Conservation (phyloP, 1,140 invertebrate species). For the Propsilocerus akamusi region DNA sequence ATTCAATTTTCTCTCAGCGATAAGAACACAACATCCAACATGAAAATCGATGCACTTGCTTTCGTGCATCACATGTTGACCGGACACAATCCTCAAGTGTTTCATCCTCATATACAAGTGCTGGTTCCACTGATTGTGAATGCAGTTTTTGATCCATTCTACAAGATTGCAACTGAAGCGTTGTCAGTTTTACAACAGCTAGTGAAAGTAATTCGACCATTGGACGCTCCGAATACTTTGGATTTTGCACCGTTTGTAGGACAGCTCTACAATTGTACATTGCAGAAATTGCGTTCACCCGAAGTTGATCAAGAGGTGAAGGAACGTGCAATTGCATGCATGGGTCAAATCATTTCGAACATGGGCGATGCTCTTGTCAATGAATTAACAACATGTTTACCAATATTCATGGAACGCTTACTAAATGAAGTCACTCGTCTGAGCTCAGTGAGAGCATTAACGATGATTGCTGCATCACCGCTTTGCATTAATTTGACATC, state of each 20-base stretch:
- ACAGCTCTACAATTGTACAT: conserved; percentile 69
- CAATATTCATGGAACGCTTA: conserved; percentile 84
- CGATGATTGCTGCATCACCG: conserved; percentile 82
- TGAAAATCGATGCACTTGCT: conserved; percentile 94
- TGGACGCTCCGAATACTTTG: conserved; percentile 26
- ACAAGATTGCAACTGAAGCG: conserved; percentile 95
- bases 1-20: conserved; percentile 84
- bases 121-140: conserved; percentile 76
- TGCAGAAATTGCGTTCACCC: conserved; percentile 74
- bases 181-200: conserved; percentile 83
- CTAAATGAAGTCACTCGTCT: conserved; percentile 93
- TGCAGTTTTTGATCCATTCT: conserved; percentile 87
- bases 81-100: conserved; percentile 57
- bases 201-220: conserved; percentile 81
- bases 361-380: conserved; percentile 60
- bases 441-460: conserved; percentile 89
- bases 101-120: conserved; percentile 59
- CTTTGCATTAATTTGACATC: conserved; percentile 69
- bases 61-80: conserved; percentile 78
- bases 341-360: conserved; percentile 87
- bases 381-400: conserved; percentile 69
- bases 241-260: conserved; percentile 62
- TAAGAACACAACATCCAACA: conserved; percentile 89
- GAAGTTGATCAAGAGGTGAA: conserved; percentile 98
- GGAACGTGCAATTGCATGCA: conserved; percentile 90